Evolutionary conservation across 2,888 invertebrate species (phyloP), one percentile per base, ranked within the genome.

Genomic region (Zygaena filipendulae): DNA sequence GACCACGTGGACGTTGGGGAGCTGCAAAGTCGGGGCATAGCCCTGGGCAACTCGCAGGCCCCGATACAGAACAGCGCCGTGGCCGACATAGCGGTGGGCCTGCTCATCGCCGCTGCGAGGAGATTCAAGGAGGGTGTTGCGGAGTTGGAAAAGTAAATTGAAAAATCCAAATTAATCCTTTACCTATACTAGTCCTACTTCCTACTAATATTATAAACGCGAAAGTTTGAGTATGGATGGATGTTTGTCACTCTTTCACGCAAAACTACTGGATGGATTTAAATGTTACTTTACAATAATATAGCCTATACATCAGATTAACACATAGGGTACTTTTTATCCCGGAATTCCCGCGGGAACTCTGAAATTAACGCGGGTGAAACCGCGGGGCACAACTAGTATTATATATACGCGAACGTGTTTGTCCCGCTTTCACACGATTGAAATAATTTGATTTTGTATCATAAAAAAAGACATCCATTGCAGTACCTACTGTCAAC

Each of bases 1-100:
- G 93, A 97, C 53, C 90, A 92, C 42, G 84, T 96, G 9, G 91
- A 95, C 52, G 44, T 90, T 1, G 62, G 70, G 0, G 92, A 87
- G 51, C 66, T 95, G 18, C 87, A 86, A 55, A 80, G 74, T 30
- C 82, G 88, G 21, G 86, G 87, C 3, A 86, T 97, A 25, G 81
- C 82, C n/a, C 70, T 95, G 1, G 93, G 93, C 0, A 87, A 91
- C 47, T 92, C 94, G 0, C 92, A 92, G 0, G 74, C 81, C 11
- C 91, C 92, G 0, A 61, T 92, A 8, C 84, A 87, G 27, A 80
- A 84, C 32, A n/a, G n/a, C n/a, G 87, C 92, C 0, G 91, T 92
- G 0, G 94, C 96, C 2, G 95, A 97, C 52, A 71, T 91, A 13
- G 87, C 92, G 0, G 81, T 97, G 1, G 84, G 91, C 2, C 63